These are phyloP conservation scores for Valencia hispanica DNA, from an alignment of 2,797 vertebrate genomes.

Conservation along the genomic window DNA sequence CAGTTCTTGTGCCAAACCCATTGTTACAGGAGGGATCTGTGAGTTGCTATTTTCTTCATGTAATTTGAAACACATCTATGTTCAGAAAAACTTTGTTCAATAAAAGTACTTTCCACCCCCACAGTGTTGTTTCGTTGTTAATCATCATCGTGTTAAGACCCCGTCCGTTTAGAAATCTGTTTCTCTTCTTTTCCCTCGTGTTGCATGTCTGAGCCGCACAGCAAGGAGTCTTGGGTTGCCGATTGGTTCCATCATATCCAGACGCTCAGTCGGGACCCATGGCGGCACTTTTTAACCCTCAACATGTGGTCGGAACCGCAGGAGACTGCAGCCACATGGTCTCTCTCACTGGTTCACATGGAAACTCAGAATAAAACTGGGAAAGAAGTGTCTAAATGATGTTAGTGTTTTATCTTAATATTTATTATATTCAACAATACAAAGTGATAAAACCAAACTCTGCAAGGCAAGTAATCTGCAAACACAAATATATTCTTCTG, in stretches of 20 bases:
- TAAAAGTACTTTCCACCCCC: conserved; percentile 30
- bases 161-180: not conserved
- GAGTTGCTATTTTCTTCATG: conserved; percentile 10
- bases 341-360: not conserved
- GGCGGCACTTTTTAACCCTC: not conserved
- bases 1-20: not conserved
- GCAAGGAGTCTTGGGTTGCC: not conserved
- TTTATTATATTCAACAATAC: not conserved
- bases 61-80: conserved; percentile 21
- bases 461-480: not conserved
- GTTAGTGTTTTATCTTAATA: not conserved
- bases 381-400: no score
- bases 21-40: not conserved
- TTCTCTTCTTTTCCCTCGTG: conserved; percentile 1
- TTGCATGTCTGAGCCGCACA: not conserved
- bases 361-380: not conserved
- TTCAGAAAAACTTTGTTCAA: conserved; percentile 36
- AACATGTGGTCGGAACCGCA: conserved; percentile 1
- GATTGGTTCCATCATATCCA: not conserved
- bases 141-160: not conserved
- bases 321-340: not conserved
- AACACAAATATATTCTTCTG: not conserved
- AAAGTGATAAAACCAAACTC: not conserved
- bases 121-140: not conserved
- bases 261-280: not conserved